These are phyloP conservation scores for Podarcis lilfordi DNA, from an alignment of 2,797 vertebrate species.

Conservation along the genomic window DNA sequence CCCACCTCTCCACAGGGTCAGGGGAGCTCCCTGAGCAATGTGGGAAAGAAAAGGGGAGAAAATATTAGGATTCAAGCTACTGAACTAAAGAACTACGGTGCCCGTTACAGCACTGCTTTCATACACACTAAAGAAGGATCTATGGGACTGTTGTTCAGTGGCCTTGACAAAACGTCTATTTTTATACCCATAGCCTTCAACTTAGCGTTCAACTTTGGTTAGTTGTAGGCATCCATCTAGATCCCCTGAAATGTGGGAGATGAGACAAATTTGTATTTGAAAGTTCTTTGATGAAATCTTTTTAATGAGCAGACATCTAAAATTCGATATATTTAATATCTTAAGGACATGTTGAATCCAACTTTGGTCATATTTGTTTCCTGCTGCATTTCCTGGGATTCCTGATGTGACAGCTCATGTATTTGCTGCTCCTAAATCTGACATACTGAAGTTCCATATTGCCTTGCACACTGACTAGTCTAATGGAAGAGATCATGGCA, in stretches of 20 bases:
- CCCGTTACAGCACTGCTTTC: too few species aligned
- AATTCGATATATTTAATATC: conserved; percentile 38
- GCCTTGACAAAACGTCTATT: background rate
- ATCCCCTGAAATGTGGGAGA: conserved; percentile 16
- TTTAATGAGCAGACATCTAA: conserved; percentile 57
- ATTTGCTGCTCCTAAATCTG: conserved; percentile 16
- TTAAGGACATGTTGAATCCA: conserved; percentile 16
- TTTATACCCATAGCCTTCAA: background rate
- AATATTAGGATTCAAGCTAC: too few species aligned
- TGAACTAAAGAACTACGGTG: too few species aligned
- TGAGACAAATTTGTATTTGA: conserved; percentile 16
- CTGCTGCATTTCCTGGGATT: background rate
- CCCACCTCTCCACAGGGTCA: too few species aligned
- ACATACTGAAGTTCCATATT: background rate
- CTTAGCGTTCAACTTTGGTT: background rate
- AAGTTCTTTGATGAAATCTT: conserved; percentile 54
- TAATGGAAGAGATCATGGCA: conserved; percentile 22
- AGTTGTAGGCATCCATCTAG: conserved; percentile 43
- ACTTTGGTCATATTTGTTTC: conserved; percentile 29
- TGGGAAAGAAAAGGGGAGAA: too few species aligned
- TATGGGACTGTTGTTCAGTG: background rate
- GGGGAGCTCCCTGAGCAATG: too few species aligned
- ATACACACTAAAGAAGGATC: background rate
- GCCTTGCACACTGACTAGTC: background rate
- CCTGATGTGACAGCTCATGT: background rate